Evolutionary conservation across 2,797 vertebrate species (phyloP).

Genomic region (Urophycis tenuis): DNA sequence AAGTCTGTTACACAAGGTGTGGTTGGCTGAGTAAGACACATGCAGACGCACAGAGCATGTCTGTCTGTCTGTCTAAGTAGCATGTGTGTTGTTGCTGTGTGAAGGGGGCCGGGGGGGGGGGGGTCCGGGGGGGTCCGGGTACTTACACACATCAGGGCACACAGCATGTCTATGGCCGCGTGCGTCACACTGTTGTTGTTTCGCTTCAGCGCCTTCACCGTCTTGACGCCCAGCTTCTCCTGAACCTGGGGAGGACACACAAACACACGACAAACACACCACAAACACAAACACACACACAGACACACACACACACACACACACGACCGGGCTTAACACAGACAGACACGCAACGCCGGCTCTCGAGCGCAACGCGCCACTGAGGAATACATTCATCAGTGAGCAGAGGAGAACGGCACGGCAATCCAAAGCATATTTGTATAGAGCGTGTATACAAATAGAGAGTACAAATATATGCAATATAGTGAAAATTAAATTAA

Average conservation of each 20-base stretch:
- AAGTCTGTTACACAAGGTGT: no score
- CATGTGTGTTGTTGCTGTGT: background rate
- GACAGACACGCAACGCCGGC: background rate
- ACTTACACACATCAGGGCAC: conserved; percentile 99
- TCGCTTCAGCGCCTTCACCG: conserved; percentile 96
- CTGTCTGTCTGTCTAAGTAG: background rate
- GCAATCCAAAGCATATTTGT: background rate
- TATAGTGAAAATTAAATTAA: background rate
- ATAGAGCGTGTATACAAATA: background rate
- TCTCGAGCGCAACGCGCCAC: background rate
- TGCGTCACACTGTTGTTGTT: conserved; percentile 93
- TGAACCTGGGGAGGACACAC: conserved; percentile 79
- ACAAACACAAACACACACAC: no score
- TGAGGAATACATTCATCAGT: background rate
- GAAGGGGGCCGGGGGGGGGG: background rate
- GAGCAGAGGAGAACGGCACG: background rate
- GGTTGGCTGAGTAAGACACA: background rate
- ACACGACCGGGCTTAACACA: conserved; percentile 17
- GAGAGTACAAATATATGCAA: background rate
- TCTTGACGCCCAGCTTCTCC: conserved; percentile 96
- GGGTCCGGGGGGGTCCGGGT: no score
- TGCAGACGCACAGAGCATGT: no score
- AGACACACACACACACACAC: conserved; percentile 27
- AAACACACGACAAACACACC: conserved; percentile 17
- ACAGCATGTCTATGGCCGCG: conserved; percentile 98